Conservation (phyloP, 1,140 invertebrate genomes). For the Chrysomallon squamiferum region DNA sequence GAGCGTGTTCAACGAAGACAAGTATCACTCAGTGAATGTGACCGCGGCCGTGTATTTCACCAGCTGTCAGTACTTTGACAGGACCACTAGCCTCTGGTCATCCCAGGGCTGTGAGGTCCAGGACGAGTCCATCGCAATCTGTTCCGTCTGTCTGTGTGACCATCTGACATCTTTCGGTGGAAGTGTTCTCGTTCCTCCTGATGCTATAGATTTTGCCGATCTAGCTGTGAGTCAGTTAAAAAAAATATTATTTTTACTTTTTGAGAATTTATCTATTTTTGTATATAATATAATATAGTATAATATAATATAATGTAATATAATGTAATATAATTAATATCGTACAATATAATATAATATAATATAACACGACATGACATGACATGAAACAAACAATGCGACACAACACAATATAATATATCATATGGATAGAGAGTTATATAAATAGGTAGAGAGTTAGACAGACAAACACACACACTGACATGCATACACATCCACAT, state of each 20-base stretch:
- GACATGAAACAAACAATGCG: no score
- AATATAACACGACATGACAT: no score
- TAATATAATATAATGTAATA: background rate
- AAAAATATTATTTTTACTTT: background rate
- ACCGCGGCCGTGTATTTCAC: conserved; percentile 33
- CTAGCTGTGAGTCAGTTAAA: conserved; percentile 42
- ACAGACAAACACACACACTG: no score
- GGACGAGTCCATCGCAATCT: conserved; percentile 29
- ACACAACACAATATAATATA: no score
- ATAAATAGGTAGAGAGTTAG: no score
- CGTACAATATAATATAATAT: background rate
- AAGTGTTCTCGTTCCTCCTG: conserved; percentile 41
- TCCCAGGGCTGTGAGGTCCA: conserved; percentile 37
- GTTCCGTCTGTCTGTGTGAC: conserved; percentile 45
- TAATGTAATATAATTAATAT: background rate
- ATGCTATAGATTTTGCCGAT: conserved; percentile 47
- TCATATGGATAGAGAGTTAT: no score
- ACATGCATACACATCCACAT: no score
- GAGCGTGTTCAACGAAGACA: conserved; percentile 28
- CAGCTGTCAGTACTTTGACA: conserved; percentile 46
- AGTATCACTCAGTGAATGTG: conserved; percentile 28
- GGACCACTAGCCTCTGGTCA: conserved; percentile 24
- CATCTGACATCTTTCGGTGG: conserved; percentile 57
- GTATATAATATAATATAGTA: background rate
- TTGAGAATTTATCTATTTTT: background rate